Conservation (phyloP, 2,113 vertebrate species). For the Pteronura brasiliensis region DNA sequence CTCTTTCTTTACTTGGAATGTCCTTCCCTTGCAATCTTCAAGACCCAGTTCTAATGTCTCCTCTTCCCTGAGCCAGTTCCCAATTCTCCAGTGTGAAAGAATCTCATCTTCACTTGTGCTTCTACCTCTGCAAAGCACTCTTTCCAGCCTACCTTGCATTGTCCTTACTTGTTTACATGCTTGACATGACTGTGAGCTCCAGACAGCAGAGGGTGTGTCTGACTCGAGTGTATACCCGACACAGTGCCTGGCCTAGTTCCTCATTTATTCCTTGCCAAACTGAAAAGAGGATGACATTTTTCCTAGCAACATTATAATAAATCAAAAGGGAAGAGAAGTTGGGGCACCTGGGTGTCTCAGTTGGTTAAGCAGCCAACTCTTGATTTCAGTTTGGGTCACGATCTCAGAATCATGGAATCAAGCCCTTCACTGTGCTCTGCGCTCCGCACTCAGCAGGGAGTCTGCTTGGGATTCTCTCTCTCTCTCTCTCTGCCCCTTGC, state of each 20-base stretch:
- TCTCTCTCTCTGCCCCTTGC: background rate
- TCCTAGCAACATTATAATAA: background rate
- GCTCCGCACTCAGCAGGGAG: background rate
- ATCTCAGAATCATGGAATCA: background rate
- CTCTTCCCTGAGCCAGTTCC: background rate
- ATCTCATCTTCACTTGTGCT: background rate
- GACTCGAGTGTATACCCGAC: background rate
- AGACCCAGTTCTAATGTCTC: background rate
- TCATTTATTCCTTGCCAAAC: background rate
- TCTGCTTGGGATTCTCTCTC: background rate
- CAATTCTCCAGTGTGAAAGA: background rate
- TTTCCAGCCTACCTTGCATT: background rate
- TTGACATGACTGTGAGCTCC: background rate
- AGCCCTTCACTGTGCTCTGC: rapidly evolving
- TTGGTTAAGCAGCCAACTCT: background rate
- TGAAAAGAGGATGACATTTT: background rate
- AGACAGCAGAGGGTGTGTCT: background rate
- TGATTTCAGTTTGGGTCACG: background rate
- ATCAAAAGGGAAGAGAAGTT: background rate
- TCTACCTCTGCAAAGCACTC: background rate
- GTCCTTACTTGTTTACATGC: background rate
- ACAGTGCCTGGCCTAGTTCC: background rate
- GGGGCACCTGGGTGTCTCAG: background rate
- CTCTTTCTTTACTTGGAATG: background rate
- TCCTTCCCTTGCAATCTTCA: background rate